Percentiles rank a stretch among this genome's conserved stretches.
Evolutionary conservation across 2,888 invertebrate genomes (phyloP).

Genomic region (Scelioninae gen. 1): DNA sequence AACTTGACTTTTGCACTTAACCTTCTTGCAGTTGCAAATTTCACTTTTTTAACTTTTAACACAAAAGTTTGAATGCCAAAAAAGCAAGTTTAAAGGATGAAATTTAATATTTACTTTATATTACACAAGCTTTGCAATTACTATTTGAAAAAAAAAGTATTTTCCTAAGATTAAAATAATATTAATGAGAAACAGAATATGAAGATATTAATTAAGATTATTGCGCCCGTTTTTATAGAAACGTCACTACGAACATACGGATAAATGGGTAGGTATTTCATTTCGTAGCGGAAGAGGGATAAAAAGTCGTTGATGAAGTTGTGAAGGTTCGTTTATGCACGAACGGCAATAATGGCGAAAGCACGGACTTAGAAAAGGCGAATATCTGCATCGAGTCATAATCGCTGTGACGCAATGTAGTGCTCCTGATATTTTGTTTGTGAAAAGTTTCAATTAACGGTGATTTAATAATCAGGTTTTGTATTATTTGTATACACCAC

Average conservation of each 20-base stretch:
- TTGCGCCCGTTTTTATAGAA: constrained; percentile 19
- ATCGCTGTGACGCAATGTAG: constrained; percentile 28
- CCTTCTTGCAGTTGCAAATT: too few species aligned
- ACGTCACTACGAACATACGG: constrained; percentile 25
- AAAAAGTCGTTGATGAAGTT: constrained; percentile 55
- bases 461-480: too few species aligned
- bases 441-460: too few species aligned
- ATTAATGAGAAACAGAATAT: constrained; percentile 3
- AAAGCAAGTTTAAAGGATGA: too few species aligned
- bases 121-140: background rate
- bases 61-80: too few species aligned
- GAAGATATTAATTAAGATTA: constrained; percentile 20
- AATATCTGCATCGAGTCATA: constrained; percentile 36
- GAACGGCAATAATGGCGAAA: constrained; percentile 40
- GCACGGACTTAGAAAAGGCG: constrained; percentile 17
- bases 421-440: too few species aligned
- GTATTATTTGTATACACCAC: background rate
- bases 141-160: background rate
- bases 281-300: constrained; percentile 20
- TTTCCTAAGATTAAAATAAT: background rate
- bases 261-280: constrained; percentile 34
- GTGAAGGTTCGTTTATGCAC: constrained; percentile 41
- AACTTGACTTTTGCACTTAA: too few species aligned
- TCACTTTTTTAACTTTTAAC: too few species aligned
- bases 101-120: background rate